Conservation (phyloP, 2,797 vertebrate species). For the Hipposideros larvatus region DNA sequence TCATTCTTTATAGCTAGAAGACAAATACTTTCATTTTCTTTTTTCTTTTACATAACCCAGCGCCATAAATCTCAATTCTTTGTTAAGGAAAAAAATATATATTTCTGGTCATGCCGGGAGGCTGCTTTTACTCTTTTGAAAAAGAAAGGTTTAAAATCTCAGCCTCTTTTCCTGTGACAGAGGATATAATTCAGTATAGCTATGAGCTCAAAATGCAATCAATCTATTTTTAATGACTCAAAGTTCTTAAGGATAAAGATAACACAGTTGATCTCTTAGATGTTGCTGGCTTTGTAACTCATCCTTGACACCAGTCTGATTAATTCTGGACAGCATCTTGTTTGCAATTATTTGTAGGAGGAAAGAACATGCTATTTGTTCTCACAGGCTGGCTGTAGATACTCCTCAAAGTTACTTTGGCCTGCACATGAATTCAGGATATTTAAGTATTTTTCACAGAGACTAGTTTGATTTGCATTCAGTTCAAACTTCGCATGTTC, state of each 20-base stretch:
- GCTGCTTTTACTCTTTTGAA: slow-evolving; percentile 46
- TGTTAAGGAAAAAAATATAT: slow-evolving; percentile 49
- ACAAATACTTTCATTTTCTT: slow-evolving; percentile 39
- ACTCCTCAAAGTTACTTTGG: neutral
- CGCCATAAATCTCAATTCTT: slow-evolving; percentile 58
- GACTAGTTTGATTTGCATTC: neutral
- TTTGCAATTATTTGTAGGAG: slow-evolving; percentile 37
- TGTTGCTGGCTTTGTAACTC: slow-evolving; percentile 60
- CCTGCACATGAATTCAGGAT: neutral
- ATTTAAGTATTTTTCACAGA: slow-evolving; percentile 20
- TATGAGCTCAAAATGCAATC: slow-evolving; percentile 32
- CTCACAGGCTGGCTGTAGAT: neutral
- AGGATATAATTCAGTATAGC: slow-evolving; percentile 47
- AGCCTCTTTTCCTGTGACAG: slow-evolving; percentile 53
- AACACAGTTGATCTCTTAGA: slow-evolving; percentile 56
- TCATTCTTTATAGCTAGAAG: slow-evolving; percentile 54
- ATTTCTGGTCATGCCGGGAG: neutral
- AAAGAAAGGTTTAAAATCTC: slow-evolving; percentile 61
- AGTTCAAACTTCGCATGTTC: neutral
- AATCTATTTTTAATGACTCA: slow-evolving; percentile 54
- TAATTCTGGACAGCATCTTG: slow-evolving; percentile 55
- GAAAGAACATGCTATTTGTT: slow-evolving; percentile 38
- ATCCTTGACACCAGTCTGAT: slow-evolving; percentile 50
- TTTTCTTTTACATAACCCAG: slow-evolving; percentile 5
- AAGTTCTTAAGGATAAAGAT: slow-evolving; percentile 69